A percentile compares a stretch with the other conserved stretches of the same genome.
phyloP scores from a whole-genome alignment of 2,797 vertebrate species.

The Molothrus ater region DNA sequence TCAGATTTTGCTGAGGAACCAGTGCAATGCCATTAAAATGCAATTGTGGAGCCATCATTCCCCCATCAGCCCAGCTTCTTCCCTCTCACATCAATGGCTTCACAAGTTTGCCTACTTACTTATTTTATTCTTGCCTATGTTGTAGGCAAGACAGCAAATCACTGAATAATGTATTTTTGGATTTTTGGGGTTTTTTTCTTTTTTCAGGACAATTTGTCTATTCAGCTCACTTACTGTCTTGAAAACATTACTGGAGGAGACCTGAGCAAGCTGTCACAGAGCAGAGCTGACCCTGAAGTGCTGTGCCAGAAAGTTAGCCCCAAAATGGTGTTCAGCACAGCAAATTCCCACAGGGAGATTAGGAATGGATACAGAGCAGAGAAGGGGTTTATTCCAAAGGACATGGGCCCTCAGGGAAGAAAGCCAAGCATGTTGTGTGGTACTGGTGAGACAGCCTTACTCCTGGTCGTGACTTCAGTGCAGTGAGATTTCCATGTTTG shows the following conservation, averaged over 20 bases:
- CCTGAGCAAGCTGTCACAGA: not conserved
- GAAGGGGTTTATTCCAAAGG: not conserved
- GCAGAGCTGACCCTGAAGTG: not conserved
- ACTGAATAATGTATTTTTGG: not conserved
- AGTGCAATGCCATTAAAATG: not conserved
- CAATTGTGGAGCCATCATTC: not conserved
- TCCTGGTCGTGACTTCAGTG: not conserved
- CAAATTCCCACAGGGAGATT: rapidly evolving
- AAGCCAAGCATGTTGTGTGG: not conserved
- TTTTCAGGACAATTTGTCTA: not conserved
- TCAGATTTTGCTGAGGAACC: not conserved
- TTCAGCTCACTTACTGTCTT: not conserved
- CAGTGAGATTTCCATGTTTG: not conserved
- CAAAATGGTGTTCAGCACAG: not conserved
- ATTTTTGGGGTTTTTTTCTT: not conserved
- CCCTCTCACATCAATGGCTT: not conserved
- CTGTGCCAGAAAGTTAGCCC: not conserved
- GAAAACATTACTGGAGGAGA: not conserved
- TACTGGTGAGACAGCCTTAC: not conserved
- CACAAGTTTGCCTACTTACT: not conserved
- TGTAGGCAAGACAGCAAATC: not conserved
- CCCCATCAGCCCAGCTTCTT: not conserved
- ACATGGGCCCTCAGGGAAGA: not conserved
- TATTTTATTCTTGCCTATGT: not conserved
- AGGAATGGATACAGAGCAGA: not conserved